phyloP scores from a whole-genome alignment of 2,113 vertebrate species.

The Ammospiza caudacuta region DNA sequence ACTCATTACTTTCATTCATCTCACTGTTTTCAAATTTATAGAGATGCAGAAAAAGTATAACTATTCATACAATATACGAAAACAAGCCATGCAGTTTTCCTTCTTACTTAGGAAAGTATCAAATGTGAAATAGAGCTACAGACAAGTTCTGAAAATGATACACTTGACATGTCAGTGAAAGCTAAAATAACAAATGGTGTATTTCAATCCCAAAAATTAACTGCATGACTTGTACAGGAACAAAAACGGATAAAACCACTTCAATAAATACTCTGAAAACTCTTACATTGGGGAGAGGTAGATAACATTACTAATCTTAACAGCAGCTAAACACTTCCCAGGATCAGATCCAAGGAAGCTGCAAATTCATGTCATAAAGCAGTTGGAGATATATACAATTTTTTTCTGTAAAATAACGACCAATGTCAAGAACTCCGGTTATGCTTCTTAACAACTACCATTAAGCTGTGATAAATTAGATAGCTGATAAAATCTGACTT shows the following conservation, averaged over 20 bases:
- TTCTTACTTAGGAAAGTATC: constrained; percentile 51
- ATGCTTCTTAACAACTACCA: neutral
- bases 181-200: neutral
- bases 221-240: neutral
- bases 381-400: neutral
- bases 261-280: neutral
- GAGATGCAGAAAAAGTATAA: constrained; percentile 60
- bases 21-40: constrained; percentile 51
- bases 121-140: constrained; percentile 19
- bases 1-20: constrained; percentile 69
- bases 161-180: neutral
- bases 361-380: neutral
- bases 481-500: neutral
- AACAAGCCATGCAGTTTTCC: constrained; percentile 37
- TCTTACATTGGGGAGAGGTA: neutral
- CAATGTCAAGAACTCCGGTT: neutral
- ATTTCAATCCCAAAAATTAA: constrained; percentile 4
- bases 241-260: neutral
- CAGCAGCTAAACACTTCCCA: neutral
- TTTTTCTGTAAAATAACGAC: neutral
- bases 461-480: neutral
- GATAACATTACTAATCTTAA: neutral
- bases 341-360: neutral
- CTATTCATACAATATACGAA: constrained; percentile 65
- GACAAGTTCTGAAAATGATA: constrained; percentile 14